Conservation (phyloP, 2,113 vertebrate species). For the Athene noctua region DNA sequence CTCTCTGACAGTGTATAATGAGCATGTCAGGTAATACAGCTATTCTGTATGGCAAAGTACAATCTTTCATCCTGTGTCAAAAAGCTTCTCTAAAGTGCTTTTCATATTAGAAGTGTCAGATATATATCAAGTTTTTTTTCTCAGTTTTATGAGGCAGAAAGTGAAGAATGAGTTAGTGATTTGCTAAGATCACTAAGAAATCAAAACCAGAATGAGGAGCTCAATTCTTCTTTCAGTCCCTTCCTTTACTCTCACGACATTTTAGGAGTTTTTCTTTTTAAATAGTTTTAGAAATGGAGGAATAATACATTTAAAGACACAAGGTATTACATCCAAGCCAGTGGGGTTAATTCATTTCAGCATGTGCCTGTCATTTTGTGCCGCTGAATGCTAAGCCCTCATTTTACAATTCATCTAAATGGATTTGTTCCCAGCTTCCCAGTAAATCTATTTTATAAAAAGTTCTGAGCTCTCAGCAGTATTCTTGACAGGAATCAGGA, state of each 20-base stretch:
- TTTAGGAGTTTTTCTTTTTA: constrained; percentile 26
- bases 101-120: constrained; percentile 55
- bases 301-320: constrained; percentile 33
- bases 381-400: constrained; percentile 16
- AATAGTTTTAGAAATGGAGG: constrained; percentile 18
- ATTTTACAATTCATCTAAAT: constrained; percentile 53
- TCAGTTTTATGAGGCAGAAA: constrained; percentile 48
- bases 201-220: constrained; percentile 35
- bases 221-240: constrained; percentile 9
- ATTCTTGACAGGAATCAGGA: neutral
- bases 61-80: constrained; percentile 54
- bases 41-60: constrained; percentile 39
- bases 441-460: constrained; percentile 29
- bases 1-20: constrained; percentile 43
- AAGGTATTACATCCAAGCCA: constrained; percentile 7
- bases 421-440: constrained; percentile 11
- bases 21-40: constrained; percentile 40
- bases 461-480: constrained; percentile 32
- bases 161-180: constrained; percentile 61
- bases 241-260: neutral
- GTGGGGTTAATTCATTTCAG: constrained; percentile 53
- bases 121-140: constrained; percentile 27
- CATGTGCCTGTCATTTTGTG: constrained; percentile 20
- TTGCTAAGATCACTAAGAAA: constrained; percentile 53
- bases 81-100: constrained; percentile 62